Conservation (phyloP, 2,113 vertebrate species). For the Megaceryle torquata region DNA sequence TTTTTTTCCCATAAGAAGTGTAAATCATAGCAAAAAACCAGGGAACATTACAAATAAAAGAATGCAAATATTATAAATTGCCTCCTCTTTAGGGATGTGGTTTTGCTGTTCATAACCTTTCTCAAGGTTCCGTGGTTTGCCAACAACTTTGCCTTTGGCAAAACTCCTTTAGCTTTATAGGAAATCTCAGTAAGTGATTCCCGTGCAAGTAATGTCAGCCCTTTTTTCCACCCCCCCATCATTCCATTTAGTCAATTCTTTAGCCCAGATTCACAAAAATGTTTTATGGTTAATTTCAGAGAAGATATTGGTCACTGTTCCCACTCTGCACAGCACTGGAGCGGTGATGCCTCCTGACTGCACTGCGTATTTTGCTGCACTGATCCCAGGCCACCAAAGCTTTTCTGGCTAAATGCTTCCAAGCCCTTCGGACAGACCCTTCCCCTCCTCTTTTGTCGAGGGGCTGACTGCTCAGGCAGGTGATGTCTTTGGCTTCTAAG, state of each 20-base stretch:
- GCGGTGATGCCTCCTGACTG: not conserved
- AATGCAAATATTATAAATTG: not conserved
- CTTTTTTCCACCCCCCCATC: too few relatives aligned
- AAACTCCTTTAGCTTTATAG: not conserved
- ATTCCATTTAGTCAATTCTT: not conserved
- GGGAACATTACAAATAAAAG: not conserved
- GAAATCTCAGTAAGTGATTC: not conserved
- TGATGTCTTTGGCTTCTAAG: not conserved
- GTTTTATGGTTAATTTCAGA: not conserved
- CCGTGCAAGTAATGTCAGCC: not conserved
- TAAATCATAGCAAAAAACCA: not conserved
- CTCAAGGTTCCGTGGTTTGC: not conserved
- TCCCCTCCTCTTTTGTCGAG: not conserved
- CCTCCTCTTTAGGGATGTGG: not conserved
- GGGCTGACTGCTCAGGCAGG: rapidly evolving
- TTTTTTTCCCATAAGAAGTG: not conserved
- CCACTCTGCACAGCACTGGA: not conserved
- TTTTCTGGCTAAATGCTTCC: not conserved
- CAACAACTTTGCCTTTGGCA: not conserved
- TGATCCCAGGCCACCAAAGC: not conserved
- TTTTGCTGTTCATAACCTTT: not conserved
- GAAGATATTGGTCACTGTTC: rapidly evolving
- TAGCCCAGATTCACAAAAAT: not conserved
- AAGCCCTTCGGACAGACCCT: not conserved
- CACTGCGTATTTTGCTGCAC: not conserved